A percentile compares a stretch with the other conserved stretches of the same genome.
Evolutionary conservation across 2,888 invertebrate genomes (phyloP).

Genomic region (Balanococcus diminutus): DNA sequence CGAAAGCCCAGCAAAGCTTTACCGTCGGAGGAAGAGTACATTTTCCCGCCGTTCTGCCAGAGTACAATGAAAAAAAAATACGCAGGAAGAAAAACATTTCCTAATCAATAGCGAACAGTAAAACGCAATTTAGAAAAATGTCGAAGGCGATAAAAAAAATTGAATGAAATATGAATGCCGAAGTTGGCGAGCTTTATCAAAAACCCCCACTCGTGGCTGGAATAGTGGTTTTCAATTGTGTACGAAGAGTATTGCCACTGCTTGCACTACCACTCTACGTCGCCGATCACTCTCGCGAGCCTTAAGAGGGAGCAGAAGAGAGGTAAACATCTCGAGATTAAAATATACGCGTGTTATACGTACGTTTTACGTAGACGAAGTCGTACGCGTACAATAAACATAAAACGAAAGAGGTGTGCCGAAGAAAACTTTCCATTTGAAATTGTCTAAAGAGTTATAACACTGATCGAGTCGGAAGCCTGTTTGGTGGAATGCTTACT

Average conservation of each 20-base stretch:
- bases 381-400: too few relatives aligned
- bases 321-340: neutral
- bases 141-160: constrained; percentile 21
- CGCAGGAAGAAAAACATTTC: constrained; percentile 1
- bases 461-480: neutral
- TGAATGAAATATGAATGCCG: constrained; percentile 5
- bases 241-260: neutral
- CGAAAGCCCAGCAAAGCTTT: neutral
- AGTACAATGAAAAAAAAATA: neutral
- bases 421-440: neutral
- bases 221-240: constrained; percentile 2
- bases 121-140: constrained; percentile 25
- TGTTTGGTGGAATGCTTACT: neutral
- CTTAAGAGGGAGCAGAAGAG: neutral
- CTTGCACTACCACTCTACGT: neutral
- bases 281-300: neutral
- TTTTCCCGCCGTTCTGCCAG: neutral
- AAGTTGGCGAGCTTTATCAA: constrained; percentile 5
- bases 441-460: neutral
- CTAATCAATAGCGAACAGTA: constrained; percentile 5
- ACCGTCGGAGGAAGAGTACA: neutral
- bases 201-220: neutral
- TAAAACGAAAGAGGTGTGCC: neutral
- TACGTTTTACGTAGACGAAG: neutral
- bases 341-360: neutral